Evolutionary conservation across 2,888 invertebrate species (phyloP).

Genomic region (Mesorhabditis spiculigera): DNA sequence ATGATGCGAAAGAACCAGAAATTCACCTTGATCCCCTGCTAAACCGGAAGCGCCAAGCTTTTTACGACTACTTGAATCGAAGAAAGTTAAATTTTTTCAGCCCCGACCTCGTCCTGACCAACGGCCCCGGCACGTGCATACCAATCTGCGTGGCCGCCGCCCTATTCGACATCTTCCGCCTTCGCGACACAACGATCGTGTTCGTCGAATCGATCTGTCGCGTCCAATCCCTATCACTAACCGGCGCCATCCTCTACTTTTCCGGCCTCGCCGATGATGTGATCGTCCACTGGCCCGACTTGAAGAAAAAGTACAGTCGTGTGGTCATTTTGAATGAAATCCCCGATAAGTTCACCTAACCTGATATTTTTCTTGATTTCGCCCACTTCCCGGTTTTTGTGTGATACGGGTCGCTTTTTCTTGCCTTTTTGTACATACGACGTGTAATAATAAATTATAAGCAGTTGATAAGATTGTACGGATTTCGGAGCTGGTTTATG

Average conservation of each 20-base stretch:
- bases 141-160: conserved; percentile 80
- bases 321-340: neutral
- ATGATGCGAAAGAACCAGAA: no score
- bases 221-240: conserved; percentile 81
- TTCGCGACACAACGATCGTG: conserved; percentile 66
- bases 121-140: conserved; percentile 94
- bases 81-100: conserved; percentile 40
- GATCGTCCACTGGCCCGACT: conserved; percentile 86
- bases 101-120: conserved; percentile 80
- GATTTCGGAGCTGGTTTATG: no score
- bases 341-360: neutral
- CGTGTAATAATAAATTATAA: no score
- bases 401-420: no score
- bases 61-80: no score
- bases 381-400: no score
- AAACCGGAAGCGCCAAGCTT: no score
- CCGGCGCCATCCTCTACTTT: conserved; percentile 72
- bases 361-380: no score
- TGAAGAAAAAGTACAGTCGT: conserved; percentile 70
- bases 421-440: no score
- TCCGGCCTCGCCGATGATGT: conserved; percentile 76
- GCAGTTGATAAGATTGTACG: no score
- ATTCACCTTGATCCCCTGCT: no score
- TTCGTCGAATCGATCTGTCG: conserved; percentile 94
- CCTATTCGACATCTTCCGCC: conserved; percentile 66